Evolutionary conservation across 2,888 invertebrate species (phyloP), one percentile per base, ranked within the genome.

Genomic region (Ceriagrion tenellum): DNA sequence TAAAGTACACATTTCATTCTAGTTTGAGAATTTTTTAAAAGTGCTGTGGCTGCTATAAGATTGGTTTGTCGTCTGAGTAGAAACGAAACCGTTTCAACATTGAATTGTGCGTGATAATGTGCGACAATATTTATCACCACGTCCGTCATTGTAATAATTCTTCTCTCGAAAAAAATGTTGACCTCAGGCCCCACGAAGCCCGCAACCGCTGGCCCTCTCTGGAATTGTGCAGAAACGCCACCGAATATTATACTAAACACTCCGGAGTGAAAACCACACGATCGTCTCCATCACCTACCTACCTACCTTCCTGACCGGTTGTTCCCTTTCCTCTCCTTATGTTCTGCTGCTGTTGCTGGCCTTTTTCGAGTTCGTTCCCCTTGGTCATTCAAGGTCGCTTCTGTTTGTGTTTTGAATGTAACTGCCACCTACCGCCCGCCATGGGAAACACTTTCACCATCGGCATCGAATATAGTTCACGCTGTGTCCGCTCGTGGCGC

Each of bases 331-430:
- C 74, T n/a, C n/a, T n/a, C 69, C 10, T 35, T 35, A 81, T 81
- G 35, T 81, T 30, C 30, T 12, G 74, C 74, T 81, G 30, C 69
- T 69, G 69, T 69, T 69, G 69, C 69, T 69, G 69, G 69, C 74
- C 74, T 81, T 81, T 81, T 81, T 81, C 74, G 74, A 81, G 74
- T 81, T 81, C 74, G 74, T 81, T 81, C 30, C 74, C 74, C 74
- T 35, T 30, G 74, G 30, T 81, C 74, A 81, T 35, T 81, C 74
- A 81, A 81, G 74, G 74, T 81, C 74, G 74, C 74, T 18, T 81
- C 74, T 81, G 74, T 81, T 81, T 81, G 74, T 35, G 35, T 81
- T 81, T 81, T 35, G 74, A 81, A 81, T 35, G 74, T 81, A 30
- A 81, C 74, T 81, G 74, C 74, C 30, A 81, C 74, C 74, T 81